These are phyloP conservation scores for Hippasteria phrygiana DNA, from an alignment of 53 echinoderm and acorn worm species.

Conservation along the genomic window DNA sequence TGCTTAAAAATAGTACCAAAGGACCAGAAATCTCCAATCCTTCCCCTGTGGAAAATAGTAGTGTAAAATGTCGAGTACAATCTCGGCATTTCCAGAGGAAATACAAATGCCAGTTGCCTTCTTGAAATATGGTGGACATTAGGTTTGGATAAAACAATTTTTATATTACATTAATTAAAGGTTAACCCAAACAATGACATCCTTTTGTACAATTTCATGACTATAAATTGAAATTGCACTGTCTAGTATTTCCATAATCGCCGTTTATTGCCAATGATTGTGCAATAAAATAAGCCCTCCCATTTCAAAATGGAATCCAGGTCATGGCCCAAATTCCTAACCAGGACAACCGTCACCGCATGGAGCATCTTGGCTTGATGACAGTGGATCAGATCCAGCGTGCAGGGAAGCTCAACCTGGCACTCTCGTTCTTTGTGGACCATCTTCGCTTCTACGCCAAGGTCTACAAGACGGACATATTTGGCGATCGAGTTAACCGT, in stretches of 20 bases:
- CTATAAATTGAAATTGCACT: too few relatives aligned
- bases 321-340: constrained; percentile 13
- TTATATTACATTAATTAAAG: too few relatives aligned
- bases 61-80: background rate
- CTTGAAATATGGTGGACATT: too few relatives aligned
- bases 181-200: too few relatives aligned
- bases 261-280: background rate
- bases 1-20: background rate
- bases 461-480: constrained; percentile 76
- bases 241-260: background rate
- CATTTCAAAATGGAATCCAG: too few relatives aligned
- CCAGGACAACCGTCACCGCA: constrained; percentile 67
- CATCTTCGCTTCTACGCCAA: constrained; percentile 73
- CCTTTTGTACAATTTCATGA: too few relatives aligned
- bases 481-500: constrained; percentile 70
- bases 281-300: background rate
- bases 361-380: constrained; percentile 75
- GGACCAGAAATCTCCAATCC: background rate
- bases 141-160: too few relatives aligned
- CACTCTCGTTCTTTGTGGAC: constrained; percentile 74
- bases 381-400: constrained; percentile 66
- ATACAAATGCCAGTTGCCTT: too few relatives aligned
- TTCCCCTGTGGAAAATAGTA: background rate
- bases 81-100: too few relatives aligned
- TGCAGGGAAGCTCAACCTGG: constrained; percentile 62